A percentile compares a stretch with the other conserved stretches of the same genome.
Conservation (phyloP, 2,113 vertebrate species). For the Thalassoma bifasciatum region DNA sequence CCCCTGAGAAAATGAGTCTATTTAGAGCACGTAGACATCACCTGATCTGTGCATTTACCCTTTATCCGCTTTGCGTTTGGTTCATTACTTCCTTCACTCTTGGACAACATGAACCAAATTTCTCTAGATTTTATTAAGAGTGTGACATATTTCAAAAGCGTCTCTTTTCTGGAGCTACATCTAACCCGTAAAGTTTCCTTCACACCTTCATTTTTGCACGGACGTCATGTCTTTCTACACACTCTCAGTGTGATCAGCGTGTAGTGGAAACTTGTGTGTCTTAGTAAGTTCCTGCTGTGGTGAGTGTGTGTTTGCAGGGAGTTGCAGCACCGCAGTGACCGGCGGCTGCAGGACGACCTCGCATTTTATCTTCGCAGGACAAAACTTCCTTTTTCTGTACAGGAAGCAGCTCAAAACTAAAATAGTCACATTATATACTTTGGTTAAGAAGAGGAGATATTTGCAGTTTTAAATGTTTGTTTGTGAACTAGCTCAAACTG, state of each 20-base stretch:
- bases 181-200: constrained; percentile 1
- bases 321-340: constrained; percentile 43
- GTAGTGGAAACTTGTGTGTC: constrained; percentile 37
- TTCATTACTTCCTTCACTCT: no score
- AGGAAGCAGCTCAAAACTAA: constrained; percentile 18
- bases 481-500: no score
- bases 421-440: not conserved
- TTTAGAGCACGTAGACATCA: no score
- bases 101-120: no score
- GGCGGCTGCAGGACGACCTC: not conserved
- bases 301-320: constrained; percentile 9
- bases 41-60: no score
- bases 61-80: no score
- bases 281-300: constrained; percentile 29
- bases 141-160: no score
- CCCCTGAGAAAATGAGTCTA: no score
- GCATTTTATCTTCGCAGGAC: constrained; percentile 52
- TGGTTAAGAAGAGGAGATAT: not conserved
- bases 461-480: no score
- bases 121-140: no score
- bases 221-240: not conserved
- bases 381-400: constrained; percentile 54
- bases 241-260: not conserved
- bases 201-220: not conserved
- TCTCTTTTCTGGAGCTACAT: no score